Base-by-base conservation (phyloP, 2,888 invertebrate genomes). In the Himalopsyche japonica region DNA sequence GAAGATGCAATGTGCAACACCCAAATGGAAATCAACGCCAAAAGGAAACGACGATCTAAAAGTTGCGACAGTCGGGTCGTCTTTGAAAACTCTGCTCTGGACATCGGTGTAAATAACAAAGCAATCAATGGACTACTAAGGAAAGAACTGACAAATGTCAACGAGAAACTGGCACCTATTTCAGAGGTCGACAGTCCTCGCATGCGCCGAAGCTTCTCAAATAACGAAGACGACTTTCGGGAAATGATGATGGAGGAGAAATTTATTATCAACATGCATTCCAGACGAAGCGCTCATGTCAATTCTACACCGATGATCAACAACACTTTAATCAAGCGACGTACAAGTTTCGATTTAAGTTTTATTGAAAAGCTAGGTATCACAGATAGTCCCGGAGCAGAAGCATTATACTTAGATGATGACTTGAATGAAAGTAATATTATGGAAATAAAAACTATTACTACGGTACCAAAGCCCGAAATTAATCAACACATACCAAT, bases 391-490 rank as follows among this genome's bases (percentile, higher is more conserved):
- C 78, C 88, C 1, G 91, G 92, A 0, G 91, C 91, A 37, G 90
- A 90, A 87, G 92, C 92, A 0, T 87, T 92, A 20, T 91, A 90
- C 85, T 89, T 91, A 1, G 92, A 92, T 83, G 92, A 92, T 87
- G 92, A 92, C 88, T 89, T 92, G 76, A 92, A 92, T 87, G 92
- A 92, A 88, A 92, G 92, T 83, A 92, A 92, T 86, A 92, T 92
- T 30, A 92, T 92, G 92, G 92, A 92, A 87, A 92, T 92, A 2
- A 92, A 92, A 89, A 92, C 92, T 0, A 92, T 92, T 2, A 92
- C 92, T 76, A 91, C 92, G 15, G 90, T 92, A 24, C 43, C 84
- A 30, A 78, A 80, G n/a, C 78, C 57, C 15, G 7, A 47, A 24
- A 3, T 34, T 12, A 32, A 34, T 32, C 57, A 43, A 18, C n/a